phyloP scores from a whole-genome alignment of 2,113 vertebrate species.

The Jaculus jaculus region DNA sequence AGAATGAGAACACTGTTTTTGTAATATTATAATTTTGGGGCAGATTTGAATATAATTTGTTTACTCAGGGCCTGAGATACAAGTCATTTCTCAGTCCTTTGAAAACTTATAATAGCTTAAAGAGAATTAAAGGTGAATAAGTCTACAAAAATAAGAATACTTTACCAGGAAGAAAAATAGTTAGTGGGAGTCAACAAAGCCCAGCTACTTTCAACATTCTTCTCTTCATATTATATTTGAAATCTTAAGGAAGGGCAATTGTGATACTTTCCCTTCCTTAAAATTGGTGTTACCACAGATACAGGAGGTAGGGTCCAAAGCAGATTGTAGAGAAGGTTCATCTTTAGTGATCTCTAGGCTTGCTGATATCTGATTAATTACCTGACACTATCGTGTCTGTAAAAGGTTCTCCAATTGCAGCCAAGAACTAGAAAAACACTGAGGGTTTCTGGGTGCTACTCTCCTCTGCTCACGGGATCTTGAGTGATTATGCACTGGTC shows the following conservation, averaged over 20 bases:
- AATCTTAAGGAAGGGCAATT: neutral
- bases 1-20: neutral
- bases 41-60: neutral
- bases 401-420: neutral
- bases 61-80: neutral
- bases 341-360: neutral
- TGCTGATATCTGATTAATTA: neutral
- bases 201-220: neutral
- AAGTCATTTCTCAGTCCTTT: neutral
- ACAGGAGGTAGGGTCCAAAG: neutral
- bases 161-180: neutral
- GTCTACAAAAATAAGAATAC: neutral
- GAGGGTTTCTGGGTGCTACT: neutral
- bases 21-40: neutral
- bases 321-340: neutral
- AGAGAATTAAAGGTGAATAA: neutral
- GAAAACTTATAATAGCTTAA: neutral
- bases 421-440: neutral
- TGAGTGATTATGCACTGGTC: neutral
- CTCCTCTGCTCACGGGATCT: neutral
- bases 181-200: neutral
- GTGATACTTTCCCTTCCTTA: neutral
- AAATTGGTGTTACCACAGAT: neutral
- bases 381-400: neutral
- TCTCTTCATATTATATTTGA: neutral